These are phyloP conservation scores for Anguilla marmorata DNA, from an alignment of 2,797 vertebrate genomes.

Conservation along the genomic window DNA sequence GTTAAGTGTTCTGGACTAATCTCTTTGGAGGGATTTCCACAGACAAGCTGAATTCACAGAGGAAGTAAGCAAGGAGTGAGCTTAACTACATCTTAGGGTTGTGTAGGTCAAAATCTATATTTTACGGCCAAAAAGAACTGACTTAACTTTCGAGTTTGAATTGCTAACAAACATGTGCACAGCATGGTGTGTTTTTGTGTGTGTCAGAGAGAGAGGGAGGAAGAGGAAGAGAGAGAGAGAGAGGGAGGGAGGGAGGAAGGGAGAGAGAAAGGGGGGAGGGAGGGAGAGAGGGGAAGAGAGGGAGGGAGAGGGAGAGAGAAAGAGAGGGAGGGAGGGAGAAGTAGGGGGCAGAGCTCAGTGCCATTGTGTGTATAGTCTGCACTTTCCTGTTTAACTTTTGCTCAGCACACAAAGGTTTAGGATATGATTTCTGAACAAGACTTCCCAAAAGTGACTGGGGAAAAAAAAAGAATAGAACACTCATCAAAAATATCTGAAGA, in stretches of 20 bases:
- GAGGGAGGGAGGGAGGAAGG: neutral
- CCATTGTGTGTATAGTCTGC: neutral
- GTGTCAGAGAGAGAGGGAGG: neutral
- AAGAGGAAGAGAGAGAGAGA: slow-evolving; percentile 5
- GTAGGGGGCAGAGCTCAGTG: neutral
- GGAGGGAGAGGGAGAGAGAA: neutral
- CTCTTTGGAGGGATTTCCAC: neutral
- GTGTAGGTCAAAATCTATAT: neutral
- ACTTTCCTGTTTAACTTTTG: slow-evolving; percentile 26
- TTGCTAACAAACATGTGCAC: neutral
- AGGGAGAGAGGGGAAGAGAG: neutral
- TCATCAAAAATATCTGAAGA: neutral
- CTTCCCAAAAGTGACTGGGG: neutral
- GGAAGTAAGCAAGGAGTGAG: neutral
- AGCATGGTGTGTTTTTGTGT: neutral
- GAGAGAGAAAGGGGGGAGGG: neutral
- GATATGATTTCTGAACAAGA: slow-evolving; percentile 23
- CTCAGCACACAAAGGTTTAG: neutral
- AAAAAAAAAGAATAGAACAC: neutral
- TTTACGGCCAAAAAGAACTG: neutral
- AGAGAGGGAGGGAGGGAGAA: neutral
- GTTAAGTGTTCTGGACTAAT: neutral
- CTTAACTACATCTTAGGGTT: neutral
- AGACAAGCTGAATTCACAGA: neutral
- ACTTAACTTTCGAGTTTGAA: neutral